phyloP scores from a whole-genome alignment of 2,113 vertebrate species.

The Vombatus ursinus region DNA sequence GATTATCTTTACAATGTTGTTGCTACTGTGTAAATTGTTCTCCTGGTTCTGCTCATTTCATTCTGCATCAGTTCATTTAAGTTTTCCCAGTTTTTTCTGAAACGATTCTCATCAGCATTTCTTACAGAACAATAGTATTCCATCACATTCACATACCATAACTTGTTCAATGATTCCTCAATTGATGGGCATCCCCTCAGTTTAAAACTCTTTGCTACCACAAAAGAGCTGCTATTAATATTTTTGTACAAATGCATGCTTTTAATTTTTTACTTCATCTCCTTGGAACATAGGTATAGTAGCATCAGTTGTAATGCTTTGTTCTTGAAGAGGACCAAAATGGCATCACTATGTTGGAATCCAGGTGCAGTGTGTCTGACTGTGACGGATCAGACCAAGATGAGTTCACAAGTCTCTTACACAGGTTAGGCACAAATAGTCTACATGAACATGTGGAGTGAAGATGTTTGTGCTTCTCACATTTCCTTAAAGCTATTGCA shows the following conservation, averaged over 20 bases:
- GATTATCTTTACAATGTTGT: background rate
- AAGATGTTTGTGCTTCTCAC: no score
- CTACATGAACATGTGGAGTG: no score
- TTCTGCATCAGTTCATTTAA: background rate
- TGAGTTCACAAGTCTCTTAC: no score
- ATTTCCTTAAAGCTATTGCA: no score
- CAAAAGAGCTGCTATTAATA: background rate
- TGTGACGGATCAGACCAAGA: no score
- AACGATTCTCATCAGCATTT: background rate
- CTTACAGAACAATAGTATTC: background rate
- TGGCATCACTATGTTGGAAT: no score
- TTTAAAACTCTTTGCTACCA: background rate
- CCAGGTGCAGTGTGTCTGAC: no score
- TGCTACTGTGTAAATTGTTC: background rate
- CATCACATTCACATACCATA: background rate
- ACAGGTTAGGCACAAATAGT: no score
- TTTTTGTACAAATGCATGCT: background rate
- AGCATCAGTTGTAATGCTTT: no score
- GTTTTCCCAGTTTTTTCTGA: background rate
- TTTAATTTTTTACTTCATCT: background rate
- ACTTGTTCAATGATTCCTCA: background rate
- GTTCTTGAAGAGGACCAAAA: no score
- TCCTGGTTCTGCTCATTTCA: background rate
- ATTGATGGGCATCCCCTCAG: background rate
- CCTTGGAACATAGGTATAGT: background rate